Evolutionary conservation across 2,797 vertebrate genomes (phyloP).

Genomic region (Anniella stebbinsi): DNA sequence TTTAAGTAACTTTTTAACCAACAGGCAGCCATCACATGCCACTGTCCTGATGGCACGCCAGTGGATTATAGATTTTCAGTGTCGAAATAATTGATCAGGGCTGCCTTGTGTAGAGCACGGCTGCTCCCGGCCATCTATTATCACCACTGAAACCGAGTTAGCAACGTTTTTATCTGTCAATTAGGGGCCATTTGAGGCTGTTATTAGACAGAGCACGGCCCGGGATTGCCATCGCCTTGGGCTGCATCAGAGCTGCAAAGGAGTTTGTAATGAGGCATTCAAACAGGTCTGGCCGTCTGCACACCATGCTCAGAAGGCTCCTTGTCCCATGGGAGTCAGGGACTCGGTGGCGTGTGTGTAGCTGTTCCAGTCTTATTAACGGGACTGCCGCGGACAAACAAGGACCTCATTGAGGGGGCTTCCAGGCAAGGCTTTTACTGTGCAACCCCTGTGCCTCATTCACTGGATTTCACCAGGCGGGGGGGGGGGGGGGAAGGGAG

Average conservation of each 20-base stretch:
- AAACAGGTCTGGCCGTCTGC: conserved; percentile 66
- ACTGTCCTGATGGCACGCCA: rapidly evolving
- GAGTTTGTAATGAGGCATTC: conserved; percentile 71
- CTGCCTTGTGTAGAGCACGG: conserved; percentile 36
- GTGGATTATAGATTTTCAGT: conserved; percentile 2
- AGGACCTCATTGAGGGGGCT: not conserved
- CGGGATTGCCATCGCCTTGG: conserved; percentile 63
- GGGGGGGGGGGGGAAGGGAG: too few relatives aligned
- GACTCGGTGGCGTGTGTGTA: too few relatives aligned
- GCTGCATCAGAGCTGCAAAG: conserved; percentile 64
- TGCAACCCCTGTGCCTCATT: too few relatives aligned
- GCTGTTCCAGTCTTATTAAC: rapidly evolving
- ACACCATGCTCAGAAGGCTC: conserved; percentile 55
- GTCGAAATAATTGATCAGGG: conserved; percentile 58
- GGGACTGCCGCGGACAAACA: not conserved
- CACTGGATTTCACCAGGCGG: too few relatives aligned
- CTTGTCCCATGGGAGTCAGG: conserved; percentile 38
- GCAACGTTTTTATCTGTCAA: conserved; percentile 74
- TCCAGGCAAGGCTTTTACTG: too few relatives aligned
- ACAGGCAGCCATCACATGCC: rapidly evolving
- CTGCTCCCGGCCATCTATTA: conserved; percentile 66
- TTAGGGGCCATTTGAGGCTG: conserved; percentile 72
- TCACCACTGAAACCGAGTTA: conserved; percentile 68
- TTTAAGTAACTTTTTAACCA: conserved; percentile 28
- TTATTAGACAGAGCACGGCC: conserved; percentile 72